These are phyloP conservation scores for Grantiella picta DNA, from an alignment of 2,113 vertebrate genomes.

Conservation along the genomic window DNA sequence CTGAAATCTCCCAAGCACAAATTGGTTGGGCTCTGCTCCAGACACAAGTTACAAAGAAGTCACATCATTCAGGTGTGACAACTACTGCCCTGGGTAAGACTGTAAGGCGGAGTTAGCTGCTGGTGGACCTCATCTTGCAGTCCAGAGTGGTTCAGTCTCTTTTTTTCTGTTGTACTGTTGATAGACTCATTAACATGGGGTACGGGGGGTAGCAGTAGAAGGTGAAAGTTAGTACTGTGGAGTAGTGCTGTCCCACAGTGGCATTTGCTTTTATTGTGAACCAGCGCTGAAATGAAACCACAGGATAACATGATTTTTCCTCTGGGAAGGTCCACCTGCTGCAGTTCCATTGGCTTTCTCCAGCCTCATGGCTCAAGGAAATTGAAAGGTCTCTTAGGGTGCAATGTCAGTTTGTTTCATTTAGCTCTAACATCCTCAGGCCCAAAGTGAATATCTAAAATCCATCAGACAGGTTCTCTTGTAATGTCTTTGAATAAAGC, in stretches of 20 bases:
- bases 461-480: constrained; percentile 53
- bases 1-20: background rate
- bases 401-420: constrained; percentile 44
- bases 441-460: constrained; percentile 59
- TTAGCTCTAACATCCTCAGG: constrained; percentile 10
- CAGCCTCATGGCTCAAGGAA: background rate
- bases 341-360: background rate
- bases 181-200: background rate
- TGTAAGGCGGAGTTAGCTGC: background rate
- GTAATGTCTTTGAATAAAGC: constrained; percentile 65
- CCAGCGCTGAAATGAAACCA: background rate
- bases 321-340: background rate
- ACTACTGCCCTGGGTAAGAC: background rate
- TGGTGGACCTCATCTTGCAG: background rate
- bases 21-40: background rate
- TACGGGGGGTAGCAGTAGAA: background rate
- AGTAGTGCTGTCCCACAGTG: background rate
- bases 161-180: background rate
- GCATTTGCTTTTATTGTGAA: background rate
- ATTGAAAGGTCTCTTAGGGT: constrained; percentile 15
- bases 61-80: background rate
- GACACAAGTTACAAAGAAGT: background rate
- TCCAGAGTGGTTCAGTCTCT: background rate
- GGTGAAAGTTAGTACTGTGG: background rate
- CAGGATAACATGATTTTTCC: background rate